Evolutionary conservation across 2,113 vertebrate species (phyloP), one percentile per base, ranked within the genome.

Genomic region (Probosciger aterrimus): DNA sequence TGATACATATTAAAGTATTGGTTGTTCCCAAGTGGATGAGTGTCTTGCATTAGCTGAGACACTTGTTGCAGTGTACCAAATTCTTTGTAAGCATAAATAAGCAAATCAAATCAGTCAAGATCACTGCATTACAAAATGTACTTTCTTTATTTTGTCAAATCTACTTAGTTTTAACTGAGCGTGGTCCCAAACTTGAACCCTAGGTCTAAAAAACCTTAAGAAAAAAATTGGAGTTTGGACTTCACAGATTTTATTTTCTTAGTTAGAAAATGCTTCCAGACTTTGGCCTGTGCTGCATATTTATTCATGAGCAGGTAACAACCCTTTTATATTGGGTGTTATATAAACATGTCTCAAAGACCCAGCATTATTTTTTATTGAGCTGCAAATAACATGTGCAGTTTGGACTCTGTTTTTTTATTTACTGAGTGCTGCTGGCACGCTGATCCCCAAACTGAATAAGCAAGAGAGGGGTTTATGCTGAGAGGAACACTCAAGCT

Each of bases 291-390:
- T 0, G 0, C 52, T 84, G 67, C 46, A 20, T 96, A 60, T 86
- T 94, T 94, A 78, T 95, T 93, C 68, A 35, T 79, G 80, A 84
- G 77, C 71, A 85, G 50, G 85, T 91, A 87, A 75, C 83, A 95
- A 37, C 76, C 70, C 88, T 90, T 95, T 96, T 94, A 78, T 94
- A 92, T 92, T 95, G 78, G 77, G 83, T 95, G 96, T 94, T 92
- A 82, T 6, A 91, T 88, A 94, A 93, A 94, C 49, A 73, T 0
- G 30, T 89, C 86, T 94, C 90, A 92, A 93, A 97, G 96, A 86
- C 86, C 82, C 57, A 69, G 86, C 82, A 14, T 81, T 96, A 82
- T 73, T 93, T 87, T 91, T 90, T 90, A 94, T 82, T 82, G 90
- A 91, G 87, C 87, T 91, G 91, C 87, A 93, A 91, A 89, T 89